phyloP scores from a whole-genome alignment of 2,797 vertebrate genomes.

The Somateria mollissima region DNA sequence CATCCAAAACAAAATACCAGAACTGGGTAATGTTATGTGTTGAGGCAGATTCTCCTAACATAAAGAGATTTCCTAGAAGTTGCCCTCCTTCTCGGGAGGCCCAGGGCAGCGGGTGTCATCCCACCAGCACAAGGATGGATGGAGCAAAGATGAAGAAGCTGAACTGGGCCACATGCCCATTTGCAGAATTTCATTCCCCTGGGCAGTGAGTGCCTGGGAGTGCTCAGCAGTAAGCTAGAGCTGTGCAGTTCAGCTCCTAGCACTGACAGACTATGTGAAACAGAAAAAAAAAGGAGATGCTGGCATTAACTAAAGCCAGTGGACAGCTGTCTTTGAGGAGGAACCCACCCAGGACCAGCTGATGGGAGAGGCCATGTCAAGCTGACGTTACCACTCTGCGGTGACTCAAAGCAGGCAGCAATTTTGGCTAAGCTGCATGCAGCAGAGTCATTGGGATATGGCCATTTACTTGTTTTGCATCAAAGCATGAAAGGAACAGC shows the following conservation, averaged over 20 bases:
- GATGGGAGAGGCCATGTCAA: rapidly evolving
- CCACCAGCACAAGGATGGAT: not conserved
- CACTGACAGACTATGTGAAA: not conserved
- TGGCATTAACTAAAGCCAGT: not conserved
- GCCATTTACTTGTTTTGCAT: not conserved
- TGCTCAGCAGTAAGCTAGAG: not conserved
- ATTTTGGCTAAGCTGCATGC: not conserved
- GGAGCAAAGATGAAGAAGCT: not conserved
- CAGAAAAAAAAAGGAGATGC: not conserved
- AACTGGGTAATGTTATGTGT: not conserved
- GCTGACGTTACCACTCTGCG: rapidly evolving
- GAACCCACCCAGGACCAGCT: not conserved
- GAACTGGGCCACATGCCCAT: not conserved
- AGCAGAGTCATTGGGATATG: not conserved
- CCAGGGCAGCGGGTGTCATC: not conserved
- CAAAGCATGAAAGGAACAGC: not conserved
- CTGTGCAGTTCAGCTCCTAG: rapidly evolving
- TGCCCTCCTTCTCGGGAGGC: not conserved
- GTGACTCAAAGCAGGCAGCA: not conserved
- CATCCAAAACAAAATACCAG: not conserved
- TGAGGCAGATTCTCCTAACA: not conserved
- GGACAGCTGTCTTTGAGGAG: not conserved
- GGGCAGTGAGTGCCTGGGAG: not conserved
- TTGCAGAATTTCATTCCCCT: not conserved
- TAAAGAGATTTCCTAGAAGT: not conserved